Base-by-base conservation (phyloP, 2,888 invertebrate genomes). In the Heteromurus nitidus region DNA sequence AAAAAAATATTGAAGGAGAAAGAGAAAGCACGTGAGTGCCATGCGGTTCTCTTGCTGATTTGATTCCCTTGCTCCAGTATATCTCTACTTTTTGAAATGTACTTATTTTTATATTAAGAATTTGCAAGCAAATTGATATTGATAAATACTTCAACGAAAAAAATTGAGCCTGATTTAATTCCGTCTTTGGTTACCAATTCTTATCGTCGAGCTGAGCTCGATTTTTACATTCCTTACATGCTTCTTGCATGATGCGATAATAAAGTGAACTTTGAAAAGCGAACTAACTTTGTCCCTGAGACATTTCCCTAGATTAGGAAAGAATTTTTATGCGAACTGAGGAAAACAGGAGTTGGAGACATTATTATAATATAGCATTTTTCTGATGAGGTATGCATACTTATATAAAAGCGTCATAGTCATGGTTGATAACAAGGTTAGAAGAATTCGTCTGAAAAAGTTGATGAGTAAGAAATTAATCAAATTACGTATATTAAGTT, bases 11-110 rank as follows among this genome's bases (percentile, higher is more conserved):
- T 22, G 3, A 50, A 50, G 13, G 36, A 13, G 2, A 24, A 20
- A 3, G 72, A 60, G 31, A 68, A 68, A 76, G 76, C 76, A 76
- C 76, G 76, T 68, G 76, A 60, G 42, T 2, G 42, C 24, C 68
- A 60, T 44, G 76, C 44, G 30, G 50, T 24, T 22, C 5, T n/a
- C 3, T 60, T 60, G 30, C 60, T 60, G 28, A 30, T 60, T 18
- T 30, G n/a, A n/a, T n/a, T n/a, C n/a, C n/a, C n/a, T n/a, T n/a
- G n/a, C n/a, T n/a, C n/a, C n/a, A n/a, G n/a, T n/a, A n/a, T n/a
- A n/a, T n/a, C n/a, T n/a, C n/a, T n/a, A n/a, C n/a, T n/a, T n/a
- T n/a, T n/a, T n/a, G n/a, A n/a, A n/a, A n/a, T n/a, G n/a, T n/a
- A n/a, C n/a, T n/a, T n/a, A n/a, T n/a, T n/a, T n/a, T n/a, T n/a